Evolutionary conservation across 2,113 vertebrate species (phyloP).

Genomic region (Spermophilus dauricus): DNA sequence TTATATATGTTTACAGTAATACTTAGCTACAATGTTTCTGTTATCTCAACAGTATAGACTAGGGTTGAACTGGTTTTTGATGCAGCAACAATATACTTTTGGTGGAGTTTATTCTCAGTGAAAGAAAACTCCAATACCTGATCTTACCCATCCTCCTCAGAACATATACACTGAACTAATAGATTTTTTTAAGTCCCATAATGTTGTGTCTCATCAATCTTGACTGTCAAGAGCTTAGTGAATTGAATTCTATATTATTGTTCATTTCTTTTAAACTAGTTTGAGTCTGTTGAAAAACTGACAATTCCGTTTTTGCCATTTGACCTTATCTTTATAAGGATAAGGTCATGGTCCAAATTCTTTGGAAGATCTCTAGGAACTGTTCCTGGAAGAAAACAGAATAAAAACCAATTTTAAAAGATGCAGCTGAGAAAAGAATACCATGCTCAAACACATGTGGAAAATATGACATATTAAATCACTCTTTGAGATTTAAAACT

Average conservation of each 20-base stretch:
- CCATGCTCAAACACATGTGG: background rate
- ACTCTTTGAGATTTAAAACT: background rate
- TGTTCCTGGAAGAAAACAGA: background rate
- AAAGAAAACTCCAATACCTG: background rate
- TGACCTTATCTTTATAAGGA: background rate
- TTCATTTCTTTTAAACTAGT: background rate
- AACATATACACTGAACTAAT: background rate
- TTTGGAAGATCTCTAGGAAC: background rate
- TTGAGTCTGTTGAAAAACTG: conserved; percentile 17
- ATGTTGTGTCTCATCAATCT: background rate
- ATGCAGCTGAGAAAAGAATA: background rate
- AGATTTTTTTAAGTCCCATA: background rate
- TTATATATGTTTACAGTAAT: background rate
- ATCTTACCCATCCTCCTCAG: background rate
- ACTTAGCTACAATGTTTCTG: background rate
- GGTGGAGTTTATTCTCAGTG: background rate
- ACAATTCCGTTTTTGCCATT: background rate
- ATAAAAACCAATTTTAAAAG: conserved; percentile 5
- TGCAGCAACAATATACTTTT: background rate
- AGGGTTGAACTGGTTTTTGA: background rate
- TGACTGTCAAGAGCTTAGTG: background rate
- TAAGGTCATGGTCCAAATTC: background rate
- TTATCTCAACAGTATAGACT: background rate
- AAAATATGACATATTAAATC: background rate
- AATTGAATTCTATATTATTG: conserved; percentile 22